Evolutionary conservation across 2,113 vertebrate species (phyloP).

Genomic region (Lonchura striata): DNA sequence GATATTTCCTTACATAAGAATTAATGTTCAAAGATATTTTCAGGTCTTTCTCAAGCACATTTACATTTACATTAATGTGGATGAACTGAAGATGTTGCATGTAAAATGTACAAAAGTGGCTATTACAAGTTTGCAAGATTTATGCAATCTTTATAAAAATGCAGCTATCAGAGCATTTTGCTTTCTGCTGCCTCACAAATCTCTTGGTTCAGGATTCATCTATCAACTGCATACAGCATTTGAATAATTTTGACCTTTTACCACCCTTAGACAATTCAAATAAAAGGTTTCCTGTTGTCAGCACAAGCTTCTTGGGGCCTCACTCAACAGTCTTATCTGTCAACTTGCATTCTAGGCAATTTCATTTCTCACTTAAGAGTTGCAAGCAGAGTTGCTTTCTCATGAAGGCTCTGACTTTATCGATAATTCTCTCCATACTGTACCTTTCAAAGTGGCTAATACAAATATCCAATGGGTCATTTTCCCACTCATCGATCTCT

Average conservation of each 20-base stretch:
- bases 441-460: slow-evolving; percentile 41
- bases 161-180: neutral
- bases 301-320: slow-evolving; percentile 6
- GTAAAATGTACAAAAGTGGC: slow-evolving; percentile 47
- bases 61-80: slow-evolving; percentile 50
- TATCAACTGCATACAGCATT: slow-evolving; percentile 3
- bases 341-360: slow-evolving; percentile 3
- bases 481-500: slow-evolving; percentile 1
- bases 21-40: slow-evolving; percentile 40
- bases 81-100: slow-evolving; percentile 35
- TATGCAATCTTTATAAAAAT: slow-evolving; percentile 12
- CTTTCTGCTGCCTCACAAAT: slow-evolving; percentile 43
- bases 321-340: slow-evolving; percentile 21
- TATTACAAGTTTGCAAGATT: slow-evolving; percentile 38
- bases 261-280: slow-evolving; percentile 41
- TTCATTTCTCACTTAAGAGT: neutral
- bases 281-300: slow-evolving; percentile 38
- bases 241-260: slow-evolving; percentile 67
- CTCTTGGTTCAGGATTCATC: slow-evolving; percentile 26
- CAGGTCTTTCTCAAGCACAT: slow-evolving; percentile 18
- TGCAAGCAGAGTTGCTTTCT: slow-evolving; percentile 28
- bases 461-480: neutral
- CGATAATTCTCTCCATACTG: slow-evolving; percentile 20
- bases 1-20: neutral
- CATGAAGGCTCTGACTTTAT: slow-evolving; percentile 9